These are phyloP conservation scores for Jordanella pulchra DNA, from an alignment of 2,797 vertebrate genomes.

Conservation along the genomic window DNA sequence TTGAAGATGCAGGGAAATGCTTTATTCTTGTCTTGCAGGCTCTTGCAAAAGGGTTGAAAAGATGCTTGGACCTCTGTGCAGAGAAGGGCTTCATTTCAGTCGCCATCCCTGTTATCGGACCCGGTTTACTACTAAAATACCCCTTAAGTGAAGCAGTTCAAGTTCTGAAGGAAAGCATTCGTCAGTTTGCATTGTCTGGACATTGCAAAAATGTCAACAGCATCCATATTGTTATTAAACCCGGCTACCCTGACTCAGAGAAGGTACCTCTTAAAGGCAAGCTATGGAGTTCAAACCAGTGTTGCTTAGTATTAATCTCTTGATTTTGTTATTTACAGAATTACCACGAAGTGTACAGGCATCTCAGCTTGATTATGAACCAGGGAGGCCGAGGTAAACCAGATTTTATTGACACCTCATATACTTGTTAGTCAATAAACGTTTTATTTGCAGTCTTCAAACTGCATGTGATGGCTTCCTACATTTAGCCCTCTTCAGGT, in stretches of 20 bases:
- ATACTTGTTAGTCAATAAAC: not conserved
- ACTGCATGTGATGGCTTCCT: not conserved
- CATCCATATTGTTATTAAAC: slow-evolving; percentile 64
- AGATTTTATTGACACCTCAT: not conserved
- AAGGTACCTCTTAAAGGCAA: slow-evolving; percentile 33
- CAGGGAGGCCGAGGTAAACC: slow-evolving; percentile 51
- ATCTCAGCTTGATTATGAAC: slow-evolving; percentile 50
- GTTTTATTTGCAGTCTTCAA: not conserved
- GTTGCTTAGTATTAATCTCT: not conserved
- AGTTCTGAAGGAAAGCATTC: slow-evolving; percentile 57
- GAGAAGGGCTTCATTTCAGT: slow-evolving; percentile 51
- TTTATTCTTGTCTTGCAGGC: slow-evolving; percentile 40
- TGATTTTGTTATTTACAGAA: slow-evolving; percentile 40
- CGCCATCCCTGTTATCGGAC: slow-evolving; percentile 71
- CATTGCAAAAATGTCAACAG: slow-evolving; percentile 35
- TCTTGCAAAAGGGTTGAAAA: slow-evolving; percentile 53
- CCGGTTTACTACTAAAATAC: slow-evolving; percentile 49
- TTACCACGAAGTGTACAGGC: slow-evolving; percentile 36
- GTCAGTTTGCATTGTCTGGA: slow-evolving; percentile 39
- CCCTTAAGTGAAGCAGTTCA: slow-evolving; percentile 37
- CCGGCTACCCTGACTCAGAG: slow-evolving; percentile 44
- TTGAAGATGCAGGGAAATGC: not conserved
- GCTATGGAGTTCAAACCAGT: not conserved
- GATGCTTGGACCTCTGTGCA: slow-evolving; percentile 61
- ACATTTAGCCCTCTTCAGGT: slow-evolving; percentile 58